Conservation (phyloP, 2,888 invertebrate species). For the Brachyptera putata region DNA sequence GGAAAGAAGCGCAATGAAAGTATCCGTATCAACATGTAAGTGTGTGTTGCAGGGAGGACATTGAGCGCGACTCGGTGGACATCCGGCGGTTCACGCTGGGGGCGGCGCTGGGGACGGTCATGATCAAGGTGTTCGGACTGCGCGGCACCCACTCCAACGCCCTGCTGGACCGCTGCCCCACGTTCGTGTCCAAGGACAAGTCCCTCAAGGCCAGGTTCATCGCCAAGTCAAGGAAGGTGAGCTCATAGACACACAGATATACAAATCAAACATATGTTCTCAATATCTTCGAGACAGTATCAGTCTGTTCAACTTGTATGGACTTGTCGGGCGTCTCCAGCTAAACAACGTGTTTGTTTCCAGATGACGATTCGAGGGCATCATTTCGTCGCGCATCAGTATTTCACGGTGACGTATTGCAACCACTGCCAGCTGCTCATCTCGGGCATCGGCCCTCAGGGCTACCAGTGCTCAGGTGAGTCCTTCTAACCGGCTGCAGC, state of each 20-base stretch:
- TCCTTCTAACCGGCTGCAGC: too few species aligned
- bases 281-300: too few species aligned
- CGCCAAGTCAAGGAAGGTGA: conserved; percentile 16
- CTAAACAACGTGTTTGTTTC: too few species aligned
- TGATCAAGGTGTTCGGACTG: conserved; percentile 70
- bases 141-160: conserved; percentile 55
- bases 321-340: too few species aligned
- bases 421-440: conserved; percentile 89
- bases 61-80: conserved; percentile 59
- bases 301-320: too few species aligned
- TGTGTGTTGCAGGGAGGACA: conserved; percentile 58
- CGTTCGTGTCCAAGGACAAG: conserved; percentile 82
- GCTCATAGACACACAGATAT: too few species aligned
- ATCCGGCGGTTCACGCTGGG: conserved; percentile 63
- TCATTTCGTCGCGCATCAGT: conserved; percentile 82
- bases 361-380: conserved; percentile 82
- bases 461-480: conserved; percentile 89
- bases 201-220: conserved; percentile 58
- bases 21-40: too few species aligned
- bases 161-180: conserved; percentile 69
- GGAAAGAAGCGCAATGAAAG: too few species aligned
- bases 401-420: conserved; percentile 86
- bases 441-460: conserved; percentile 95
- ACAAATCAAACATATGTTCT: too few species aligned
- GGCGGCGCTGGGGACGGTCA: conserved; percentile 74